Evolutionary conservation across 1,140 invertebrate genomes (phyloP).

Genomic region (Drosophila bocki): DNA sequence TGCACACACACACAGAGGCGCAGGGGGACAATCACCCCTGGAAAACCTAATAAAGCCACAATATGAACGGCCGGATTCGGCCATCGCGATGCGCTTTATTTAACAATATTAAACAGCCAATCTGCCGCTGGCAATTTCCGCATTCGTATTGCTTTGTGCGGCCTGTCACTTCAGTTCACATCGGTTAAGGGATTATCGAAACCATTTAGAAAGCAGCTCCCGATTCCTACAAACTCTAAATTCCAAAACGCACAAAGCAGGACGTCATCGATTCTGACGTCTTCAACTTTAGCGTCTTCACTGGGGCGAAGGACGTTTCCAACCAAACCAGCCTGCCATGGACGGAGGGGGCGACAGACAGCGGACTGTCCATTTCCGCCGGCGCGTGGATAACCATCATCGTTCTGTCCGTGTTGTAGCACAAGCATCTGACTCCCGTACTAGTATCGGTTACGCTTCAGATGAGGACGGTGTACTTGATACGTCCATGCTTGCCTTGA

Average conservation of each 20-base stretch:
- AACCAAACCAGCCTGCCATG: slow-evolving; percentile 19
- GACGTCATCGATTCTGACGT: background rate
- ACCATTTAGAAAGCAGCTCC: slow-evolving; percentile 17
- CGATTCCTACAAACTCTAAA: slow-evolving; percentile 24
- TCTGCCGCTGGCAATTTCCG: slow-evolving; percentile 50
- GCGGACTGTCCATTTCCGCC: slow-evolving; percentile 15
- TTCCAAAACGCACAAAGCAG: slow-evolving; percentile 33
- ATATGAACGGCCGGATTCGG: slow-evolving; percentile 38
- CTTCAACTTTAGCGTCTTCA: background rate
- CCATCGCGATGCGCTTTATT: slow-evolving; percentile 48
- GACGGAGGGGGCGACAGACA: slow-evolving; percentile 69
- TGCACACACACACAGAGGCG: background rate
- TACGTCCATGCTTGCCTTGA: background rate
- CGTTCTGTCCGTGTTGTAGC: background rate
- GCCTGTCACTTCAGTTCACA: slow-evolving; percentile 35
- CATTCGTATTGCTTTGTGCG: slow-evolving; percentile 31
- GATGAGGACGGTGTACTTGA: background rate
- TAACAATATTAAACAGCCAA: slow-evolving; percentile 71
- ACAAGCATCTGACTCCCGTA: too few relatives aligned
- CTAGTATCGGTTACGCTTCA: background rate
- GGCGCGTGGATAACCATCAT: background rate
- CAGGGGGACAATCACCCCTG: slow-evolving; percentile 5
- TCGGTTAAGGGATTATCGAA: slow-evolving; percentile 7
- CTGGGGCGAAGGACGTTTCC: too few relatives aligned
- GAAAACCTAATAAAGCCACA: slow-evolving; percentile 70